Evolutionary conservation across 2,113 vertebrate genomes (phyloP), one percentile per base, ranked within the genome.

Genomic region (Trochalopteron elliotii): DNA sequence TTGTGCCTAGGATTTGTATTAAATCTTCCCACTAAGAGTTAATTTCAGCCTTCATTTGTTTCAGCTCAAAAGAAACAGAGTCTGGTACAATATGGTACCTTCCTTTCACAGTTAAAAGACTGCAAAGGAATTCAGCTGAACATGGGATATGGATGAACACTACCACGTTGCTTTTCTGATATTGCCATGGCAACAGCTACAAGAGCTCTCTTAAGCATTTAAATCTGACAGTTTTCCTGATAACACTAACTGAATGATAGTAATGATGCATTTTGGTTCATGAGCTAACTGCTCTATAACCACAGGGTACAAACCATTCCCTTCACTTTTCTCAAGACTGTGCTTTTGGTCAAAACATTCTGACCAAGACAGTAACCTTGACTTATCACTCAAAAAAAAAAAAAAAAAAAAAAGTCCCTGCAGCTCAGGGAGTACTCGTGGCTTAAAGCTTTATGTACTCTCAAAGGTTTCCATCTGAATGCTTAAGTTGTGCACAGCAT

Each of bases 151-250:
- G 31, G 92, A 96, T 91, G 83, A 97, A 84, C 94, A 89, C 78
- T 56, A 94, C 67, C 77, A 94, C 15, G 1, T 69, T 88, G 84
- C 82, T n/a, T 7, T 83, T 75, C 90, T 71, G 85, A n/a, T 92
- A 93, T 97, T 93, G 56, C 97, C 96, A 98, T 97, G 93, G 96
- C 80, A 98, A 97, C 97, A 31, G 78, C 65, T 94, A 74, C 83
- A 90, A 84, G 92, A 90, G 92, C 92, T 87, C 92, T 96, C 91
- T 68, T 87, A 91, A 90, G 92, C 94, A 96, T 97, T 97, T 96
- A 96, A 93, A 96, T 85, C 89, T 94, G 89, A 90, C 94, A 95
- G 89, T 83, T 95, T 96, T 94, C 85, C 81, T 27, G 87, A 89
- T 95, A 92, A 70, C 85, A 18, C 81, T 92, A 93, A 92, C 80